phyloP scores from a whole-genome alignment of 2,113 vertebrate genomes.

The Ammodytes marinus region DNA sequence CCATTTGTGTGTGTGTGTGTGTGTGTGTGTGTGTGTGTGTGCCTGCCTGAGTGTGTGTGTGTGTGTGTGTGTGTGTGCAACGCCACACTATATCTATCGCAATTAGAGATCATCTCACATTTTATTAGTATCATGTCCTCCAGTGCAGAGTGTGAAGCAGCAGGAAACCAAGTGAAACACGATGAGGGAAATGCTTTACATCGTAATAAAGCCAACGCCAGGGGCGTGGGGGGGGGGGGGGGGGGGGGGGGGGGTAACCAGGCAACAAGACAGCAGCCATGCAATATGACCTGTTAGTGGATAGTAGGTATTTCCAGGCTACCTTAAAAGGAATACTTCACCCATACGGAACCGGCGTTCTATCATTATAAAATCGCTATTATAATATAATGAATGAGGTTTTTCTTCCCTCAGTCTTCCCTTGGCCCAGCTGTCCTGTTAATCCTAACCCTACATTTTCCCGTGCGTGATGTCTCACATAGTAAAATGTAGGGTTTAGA shows the following conservation, averaged over 20 bases:
- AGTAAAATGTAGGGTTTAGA: too few species aligned
- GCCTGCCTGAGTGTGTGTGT: too few species aligned
- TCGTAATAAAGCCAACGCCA: background rate
- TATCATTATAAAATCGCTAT: too few species aligned
- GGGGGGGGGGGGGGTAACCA: background rate
- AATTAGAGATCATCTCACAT: constrained; percentile 32
- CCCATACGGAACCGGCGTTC: too few species aligned
- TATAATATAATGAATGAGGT: too few species aligned
- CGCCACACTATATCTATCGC: background rate
- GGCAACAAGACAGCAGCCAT: background rate
- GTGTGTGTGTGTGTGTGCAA: background rate
- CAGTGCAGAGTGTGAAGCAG: constrained; percentile 16
- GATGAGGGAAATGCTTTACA: background rate
- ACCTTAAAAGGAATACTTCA: constrained; percentile 26
- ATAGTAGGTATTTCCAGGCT: constrained; percentile 47
- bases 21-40: too few species aligned
- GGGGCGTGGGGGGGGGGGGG: background rate
- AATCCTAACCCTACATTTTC: too few species aligned
- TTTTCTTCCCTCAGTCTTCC: too few species aligned
- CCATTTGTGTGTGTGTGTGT: background rate
- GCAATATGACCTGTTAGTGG: constrained; percentile 29
- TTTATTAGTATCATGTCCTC: constrained; percentile 20
- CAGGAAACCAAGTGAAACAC: background rate
- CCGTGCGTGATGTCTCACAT: too few species aligned
- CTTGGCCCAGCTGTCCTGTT: too few species aligned